phyloP scores from a whole-genome alignment of 2,797 vertebrate species.

The Enteromius paludinosus region DNA sequence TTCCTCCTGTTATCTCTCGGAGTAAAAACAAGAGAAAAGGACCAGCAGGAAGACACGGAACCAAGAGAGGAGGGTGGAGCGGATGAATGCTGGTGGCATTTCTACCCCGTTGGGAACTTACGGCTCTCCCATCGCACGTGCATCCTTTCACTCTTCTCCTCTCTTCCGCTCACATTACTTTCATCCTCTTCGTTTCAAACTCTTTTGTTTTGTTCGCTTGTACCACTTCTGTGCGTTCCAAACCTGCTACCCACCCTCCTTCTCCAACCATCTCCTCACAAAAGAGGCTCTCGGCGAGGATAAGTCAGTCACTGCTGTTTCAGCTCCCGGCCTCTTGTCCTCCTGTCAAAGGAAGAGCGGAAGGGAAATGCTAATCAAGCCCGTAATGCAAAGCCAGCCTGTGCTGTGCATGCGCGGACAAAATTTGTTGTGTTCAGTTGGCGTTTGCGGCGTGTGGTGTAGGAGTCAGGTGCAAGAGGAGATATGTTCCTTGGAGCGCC shows the following conservation, averaged over 20 bases:
- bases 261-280: slow-evolving; percentile 61
- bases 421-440: background rate
- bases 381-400: slow-evolving; percentile 16
- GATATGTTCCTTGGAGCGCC: background rate
- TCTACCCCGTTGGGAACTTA: slow-evolving; percentile 72
- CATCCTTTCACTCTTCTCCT: slow-evolving; percentile 61
- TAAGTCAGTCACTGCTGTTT: slow-evolving; percentile 81
- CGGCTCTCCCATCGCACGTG: slow-evolving; percentile 57
- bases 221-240: slow-evolving; percentile 23
- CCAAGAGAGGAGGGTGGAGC: slow-evolving; percentile 51
- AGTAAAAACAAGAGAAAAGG: background rate
- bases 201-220: slow-evolving; percentile 2
- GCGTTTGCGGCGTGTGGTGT: background rate
- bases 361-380: slow-evolving; percentile 46
- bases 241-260: slow-evolving; percentile 1
- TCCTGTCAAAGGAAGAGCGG: slow-evolving; percentile 33
- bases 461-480: slow-evolving; percentile 19
- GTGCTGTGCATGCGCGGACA: background rate
- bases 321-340: slow-evolving; percentile 66
- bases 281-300: slow-evolving; percentile 72
- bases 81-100: slow-evolving; percentile 69
- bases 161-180: slow-evolving; percentile 22
- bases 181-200: slow-evolving; percentile 24
- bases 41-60: slow-evolving; percentile 17
- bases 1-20: slow-evolving; percentile 18